Evolutionary conservation across 1,140 invertebrate species (phyloP).

Genomic region (Rhagoletis pomonella): DNA sequence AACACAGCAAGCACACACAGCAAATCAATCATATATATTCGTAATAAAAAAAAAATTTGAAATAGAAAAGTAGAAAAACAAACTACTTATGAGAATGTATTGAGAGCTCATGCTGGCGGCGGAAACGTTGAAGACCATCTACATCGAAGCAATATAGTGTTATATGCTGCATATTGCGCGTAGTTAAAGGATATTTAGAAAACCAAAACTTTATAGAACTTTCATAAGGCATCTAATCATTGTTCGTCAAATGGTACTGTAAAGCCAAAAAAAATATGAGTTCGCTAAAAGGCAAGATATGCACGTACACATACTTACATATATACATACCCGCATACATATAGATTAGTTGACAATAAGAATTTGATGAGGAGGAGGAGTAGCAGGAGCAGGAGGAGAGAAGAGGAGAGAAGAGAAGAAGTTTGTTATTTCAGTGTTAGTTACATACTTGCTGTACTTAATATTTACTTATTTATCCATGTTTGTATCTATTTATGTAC

Average conservation of each 20-base stretch:
- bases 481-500: slow-evolving; percentile 4
- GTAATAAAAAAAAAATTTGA: neutral
- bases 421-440: slow-evolving; percentile 15
- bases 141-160: slow-evolving; percentile 48
- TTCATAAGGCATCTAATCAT: neutral
- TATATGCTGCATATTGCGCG: slow-evolving; percentile 41
- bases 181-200: slow-evolving; percentile 36
- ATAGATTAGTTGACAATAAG: slow-evolving; percentile 43
- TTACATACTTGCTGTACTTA: neutral
- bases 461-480: neutral
- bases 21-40: neutral
- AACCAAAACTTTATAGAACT: neutral
- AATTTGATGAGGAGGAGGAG: neutral
- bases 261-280: neutral
- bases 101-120: neutral
- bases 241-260: neutral
- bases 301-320: neutral
- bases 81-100: neutral
- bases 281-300: neutral
- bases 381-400: neutral
- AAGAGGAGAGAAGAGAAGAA: neutral
- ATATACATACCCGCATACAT: neutral
- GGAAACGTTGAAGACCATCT: neutral
- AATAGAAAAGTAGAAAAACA: neutral
- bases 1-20: neutral